Percentiles rank a stretch among this genome's conserved stretches.
Conservation (phyloP, 1,140 invertebrate species). For the Sinonovacula constricta region DNA sequence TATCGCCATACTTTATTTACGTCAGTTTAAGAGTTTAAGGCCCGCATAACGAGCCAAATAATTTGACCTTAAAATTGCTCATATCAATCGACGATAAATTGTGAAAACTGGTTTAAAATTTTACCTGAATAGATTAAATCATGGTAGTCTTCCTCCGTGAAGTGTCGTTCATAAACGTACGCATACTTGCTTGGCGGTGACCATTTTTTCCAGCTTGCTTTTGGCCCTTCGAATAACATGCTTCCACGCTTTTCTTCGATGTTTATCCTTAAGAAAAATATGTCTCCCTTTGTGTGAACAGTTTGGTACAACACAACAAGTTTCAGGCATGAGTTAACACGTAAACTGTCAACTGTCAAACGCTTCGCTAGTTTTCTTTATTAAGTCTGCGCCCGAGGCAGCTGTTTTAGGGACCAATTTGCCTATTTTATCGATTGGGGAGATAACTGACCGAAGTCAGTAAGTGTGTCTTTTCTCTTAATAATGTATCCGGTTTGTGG, state of each 20-base stretch:
- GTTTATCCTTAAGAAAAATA: neutral
- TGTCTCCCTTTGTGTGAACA: neutral
- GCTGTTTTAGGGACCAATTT: neutral
- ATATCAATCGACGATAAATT: neutral
- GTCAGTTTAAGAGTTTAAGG: neutral
- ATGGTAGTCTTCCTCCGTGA: neutral
- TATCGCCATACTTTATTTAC: neutral
- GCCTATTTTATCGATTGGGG: neutral
- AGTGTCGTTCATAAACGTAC: neutral
- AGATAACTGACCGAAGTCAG: neutral
- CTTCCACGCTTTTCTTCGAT: neutral
- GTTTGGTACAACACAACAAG: neutral
- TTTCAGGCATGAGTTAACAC: neutral
- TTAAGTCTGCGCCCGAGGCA: neutral
- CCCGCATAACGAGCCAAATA: neutral
- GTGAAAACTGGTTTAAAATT: neutral
- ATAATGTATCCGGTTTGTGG: no score
- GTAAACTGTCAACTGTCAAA: neutral
- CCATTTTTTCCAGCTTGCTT: neutral
- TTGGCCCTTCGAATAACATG: neutral
- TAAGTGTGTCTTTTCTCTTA: no score
- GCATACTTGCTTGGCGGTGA: neutral
- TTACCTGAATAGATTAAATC: neutral
- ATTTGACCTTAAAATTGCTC: neutral
- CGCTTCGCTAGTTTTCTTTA: no score